Evolutionary conservation across 2,113 vertebrate genomes (phyloP).

Genomic region (Perccottus glenii): DNA sequence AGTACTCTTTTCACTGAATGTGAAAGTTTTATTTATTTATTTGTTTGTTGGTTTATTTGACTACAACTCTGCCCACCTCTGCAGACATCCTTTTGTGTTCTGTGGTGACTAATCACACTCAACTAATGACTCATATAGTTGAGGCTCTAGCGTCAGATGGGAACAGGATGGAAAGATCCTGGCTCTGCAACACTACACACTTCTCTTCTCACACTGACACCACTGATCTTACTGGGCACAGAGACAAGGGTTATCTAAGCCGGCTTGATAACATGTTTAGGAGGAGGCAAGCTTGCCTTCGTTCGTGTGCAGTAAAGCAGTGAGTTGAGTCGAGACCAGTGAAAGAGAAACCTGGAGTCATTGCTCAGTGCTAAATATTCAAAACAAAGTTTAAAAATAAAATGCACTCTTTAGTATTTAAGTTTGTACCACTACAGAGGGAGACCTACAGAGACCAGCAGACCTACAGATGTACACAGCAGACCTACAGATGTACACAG

Average conservation of each 20-base stretch:
- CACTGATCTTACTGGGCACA: slow-evolving; percentile 47
- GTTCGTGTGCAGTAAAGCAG: slow-evolving; percentile 11
- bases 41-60: background rate
- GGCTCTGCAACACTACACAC: slow-evolving; percentile 45
- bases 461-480: too few species aligned
- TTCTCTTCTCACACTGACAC: slow-evolving; percentile 45
- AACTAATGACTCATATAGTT: slow-evolving; percentile 68
- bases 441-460: too few species aligned
- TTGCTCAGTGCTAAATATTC: background rate
- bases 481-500: too few species aligned
- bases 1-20: too few species aligned
- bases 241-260: slow-evolving; percentile 45
- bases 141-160: slow-evolving; percentile 40
- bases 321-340: slow-evolving; percentile 5
- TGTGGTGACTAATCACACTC: slow-evolving; percentile 63
- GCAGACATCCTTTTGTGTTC: slow-evolving; percentile 29
- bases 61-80: background rate
- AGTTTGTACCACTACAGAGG: too few species aligned
- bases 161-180: slow-evolving; percentile 48
- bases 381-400: background rate
- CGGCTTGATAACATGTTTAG: slow-evolving; percentile 2
- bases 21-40: too few species aligned
- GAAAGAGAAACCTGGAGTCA: background rate
- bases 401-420: too few species aligned
- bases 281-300: slow-evolving; percentile 21